A percentile compares a stretch with the other conserved stretches of the same genome.
These are phyloP conservation scores for Salvelinus namaycush DNA, from an alignment of 2,113 vertebrate genomes.

Conservation along the genomic window DNA sequence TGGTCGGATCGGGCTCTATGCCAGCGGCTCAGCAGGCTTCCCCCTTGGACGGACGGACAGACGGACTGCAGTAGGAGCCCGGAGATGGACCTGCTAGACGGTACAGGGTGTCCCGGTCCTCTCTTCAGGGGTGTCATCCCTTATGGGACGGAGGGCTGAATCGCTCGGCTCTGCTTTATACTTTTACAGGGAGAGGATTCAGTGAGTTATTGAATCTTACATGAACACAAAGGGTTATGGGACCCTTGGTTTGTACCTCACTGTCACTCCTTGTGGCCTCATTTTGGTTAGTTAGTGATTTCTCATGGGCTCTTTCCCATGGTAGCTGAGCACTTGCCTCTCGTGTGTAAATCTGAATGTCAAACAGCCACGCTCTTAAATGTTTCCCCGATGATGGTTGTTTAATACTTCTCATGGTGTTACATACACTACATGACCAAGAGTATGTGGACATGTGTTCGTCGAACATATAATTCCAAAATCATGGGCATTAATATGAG, in stretches of 20 bases:
- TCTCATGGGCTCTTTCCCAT: slow-evolving; percentile 3
- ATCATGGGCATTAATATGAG: too few species aligned
- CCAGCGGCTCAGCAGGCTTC: slow-evolving; percentile 2
- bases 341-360: slow-evolving; percentile 5
- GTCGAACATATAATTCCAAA: too few species aligned
- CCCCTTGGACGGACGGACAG: background rate
- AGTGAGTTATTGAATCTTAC: background rate
- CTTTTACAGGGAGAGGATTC: background rate
- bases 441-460: too few species aligned
- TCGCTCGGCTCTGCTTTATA: background rate
- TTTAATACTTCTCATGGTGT: slow-evolving; percentile 1
- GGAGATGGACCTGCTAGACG: slow-evolving; percentile 1
- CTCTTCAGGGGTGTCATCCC: background rate
- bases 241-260: slow-evolving; percentile 11
- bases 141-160: background rate
- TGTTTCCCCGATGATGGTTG: background rate
- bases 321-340: background rate
- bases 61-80: background rate
- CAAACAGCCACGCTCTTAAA: background rate
- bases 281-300: slow-evolving; percentile 28
- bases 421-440: background rate
- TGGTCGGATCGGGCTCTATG: background rate
- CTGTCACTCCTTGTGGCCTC: slow-evolving; percentile 9
- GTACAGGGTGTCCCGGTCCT: background rate
- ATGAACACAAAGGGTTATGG: background rate